A percentile compares a stretch with the other conserved stretches of the same genome.
phyloP scores from a whole-genome alignment of 2,888 invertebrate genomes.

The Lasioglossum leucozonium region DNA sequence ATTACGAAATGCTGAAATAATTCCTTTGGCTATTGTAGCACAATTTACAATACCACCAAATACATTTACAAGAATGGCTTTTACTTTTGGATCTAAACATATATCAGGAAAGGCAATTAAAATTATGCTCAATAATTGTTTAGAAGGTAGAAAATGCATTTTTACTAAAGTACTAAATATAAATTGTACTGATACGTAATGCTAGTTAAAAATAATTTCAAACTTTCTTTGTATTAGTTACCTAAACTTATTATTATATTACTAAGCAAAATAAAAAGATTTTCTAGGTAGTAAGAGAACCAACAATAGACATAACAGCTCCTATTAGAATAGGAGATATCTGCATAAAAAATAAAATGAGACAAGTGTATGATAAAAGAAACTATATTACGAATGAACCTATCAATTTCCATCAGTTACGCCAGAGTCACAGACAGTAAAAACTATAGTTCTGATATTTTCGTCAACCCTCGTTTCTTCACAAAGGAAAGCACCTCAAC shows the following conservation, averaged over 20 bases:
- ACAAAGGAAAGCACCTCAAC: background rate
- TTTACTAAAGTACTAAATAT: background rate
- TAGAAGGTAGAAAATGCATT: background rate
- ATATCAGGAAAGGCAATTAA: constrained; percentile 27
- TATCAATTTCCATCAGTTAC: background rate
- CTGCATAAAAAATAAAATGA: background rate
- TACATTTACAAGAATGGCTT: constrained; percentile 98
- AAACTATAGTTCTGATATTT: background rate
- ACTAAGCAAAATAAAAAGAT: background rate
- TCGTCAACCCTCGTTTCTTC: background rate
- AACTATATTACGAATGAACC: background rate
- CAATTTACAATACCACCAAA: constrained; percentile 99
- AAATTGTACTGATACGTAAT: background rate
- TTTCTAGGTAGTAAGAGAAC: background rate
- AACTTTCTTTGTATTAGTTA: background rate
- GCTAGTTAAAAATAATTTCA: background rate
- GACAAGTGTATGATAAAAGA: background rate
- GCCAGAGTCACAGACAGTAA: background rate
- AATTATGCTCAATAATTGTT: constrained; percentile 9
- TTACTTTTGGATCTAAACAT: constrained; percentile 92
- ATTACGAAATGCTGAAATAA: constrained; percentile 94
- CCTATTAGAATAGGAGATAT: background rate
- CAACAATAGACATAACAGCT: background rate
- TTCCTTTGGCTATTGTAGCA: constrained; percentile 97
- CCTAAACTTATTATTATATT: background rate